Percentiles rank a stretch among this genome's conserved stretches.
Conservation (phyloP, 2,888 invertebrate species). For the Coleophora flavipennella region DNA sequence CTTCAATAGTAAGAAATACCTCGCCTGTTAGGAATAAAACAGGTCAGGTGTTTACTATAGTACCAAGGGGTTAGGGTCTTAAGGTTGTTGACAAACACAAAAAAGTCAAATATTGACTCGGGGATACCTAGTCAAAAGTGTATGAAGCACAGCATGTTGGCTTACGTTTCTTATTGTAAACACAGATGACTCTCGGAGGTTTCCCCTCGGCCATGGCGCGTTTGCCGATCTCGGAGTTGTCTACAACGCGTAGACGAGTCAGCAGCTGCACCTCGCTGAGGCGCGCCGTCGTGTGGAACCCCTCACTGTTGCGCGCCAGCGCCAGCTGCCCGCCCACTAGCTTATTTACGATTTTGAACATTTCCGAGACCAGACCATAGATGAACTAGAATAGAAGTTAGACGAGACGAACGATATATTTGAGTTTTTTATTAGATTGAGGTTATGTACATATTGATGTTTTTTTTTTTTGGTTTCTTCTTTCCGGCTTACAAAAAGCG, state of each 20-base stretch:
- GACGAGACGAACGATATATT: no score
- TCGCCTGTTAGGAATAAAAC: no score
- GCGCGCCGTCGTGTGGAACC: conserved; percentile 74
- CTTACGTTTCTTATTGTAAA: conserved; percentile 85
- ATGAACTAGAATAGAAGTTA: conserved; percentile 3
- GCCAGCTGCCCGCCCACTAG: conserved; percentile 22
- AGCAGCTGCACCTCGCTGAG: conserved; percentile 80
- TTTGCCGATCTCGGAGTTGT: conserved; percentile 96
- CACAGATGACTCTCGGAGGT: conserved; percentile 93
- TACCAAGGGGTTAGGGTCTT: no score
- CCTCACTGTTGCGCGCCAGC: conserved; percentile 19
- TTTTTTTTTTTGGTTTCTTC: no score
- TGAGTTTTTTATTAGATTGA: conserved; percentile 8
- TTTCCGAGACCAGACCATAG: conserved; percentile 19
- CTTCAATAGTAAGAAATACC: no score
- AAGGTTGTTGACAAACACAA: no score
- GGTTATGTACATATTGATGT: no score
- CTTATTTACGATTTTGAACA: conserved; percentile 42
- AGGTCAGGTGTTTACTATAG: no score
- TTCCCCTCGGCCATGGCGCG: conserved; percentile 95
- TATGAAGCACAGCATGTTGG: no score
- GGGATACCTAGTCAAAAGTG: no score
- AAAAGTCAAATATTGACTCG: no score
- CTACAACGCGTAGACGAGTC: conserved; percentile 91
- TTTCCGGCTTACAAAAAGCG: no score